A percentile compares a stretch with the other conserved stretches of the same genome.
Conservation (phyloP, 2,888 invertebrate genomes). For the Euphydryas editha region DNA sequence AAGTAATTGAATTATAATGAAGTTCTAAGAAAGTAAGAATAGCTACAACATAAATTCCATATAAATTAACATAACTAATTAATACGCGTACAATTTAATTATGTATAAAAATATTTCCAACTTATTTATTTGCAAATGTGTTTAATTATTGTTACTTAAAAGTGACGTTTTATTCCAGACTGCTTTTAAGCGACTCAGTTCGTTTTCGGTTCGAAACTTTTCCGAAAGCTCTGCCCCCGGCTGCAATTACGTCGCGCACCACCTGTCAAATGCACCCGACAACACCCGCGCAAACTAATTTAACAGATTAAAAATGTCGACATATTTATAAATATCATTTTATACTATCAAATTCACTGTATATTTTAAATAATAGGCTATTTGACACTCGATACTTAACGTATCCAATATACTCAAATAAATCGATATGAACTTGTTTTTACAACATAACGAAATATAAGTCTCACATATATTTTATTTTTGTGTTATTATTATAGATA, state of each 20-base stretch:
- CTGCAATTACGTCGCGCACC: constrained; percentile 57
- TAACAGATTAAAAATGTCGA: constrained; percentile 49
- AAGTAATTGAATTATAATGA: background rate
- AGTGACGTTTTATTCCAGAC: constrained; percentile 28
- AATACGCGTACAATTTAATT: too few relatives aligned
- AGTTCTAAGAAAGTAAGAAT: constrained; percentile 5
- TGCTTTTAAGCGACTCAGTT: constrained; percentile 35
- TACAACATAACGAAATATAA: too few relatives aligned
- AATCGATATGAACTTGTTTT: too few relatives aligned
- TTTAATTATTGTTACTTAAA: constrained; percentile 21
- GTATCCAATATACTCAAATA: too few relatives aligned
- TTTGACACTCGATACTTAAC: too few relatives aligned
- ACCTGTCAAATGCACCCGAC: constrained; percentile 59
- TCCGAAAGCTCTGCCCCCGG: constrained; percentile 49
- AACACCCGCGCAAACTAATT: constrained; percentile 54
- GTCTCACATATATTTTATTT: too few relatives aligned
- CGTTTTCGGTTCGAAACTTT: constrained; percentile 35
- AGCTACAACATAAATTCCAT: background rate
- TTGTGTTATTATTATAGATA: too few relatives aligned
- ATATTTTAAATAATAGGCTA: too few relatives aligned
- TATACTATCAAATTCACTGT: background rate
- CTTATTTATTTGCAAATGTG: background rate
- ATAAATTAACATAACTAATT: too few relatives aligned
- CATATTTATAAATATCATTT: background rate
- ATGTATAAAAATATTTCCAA: background rate